These are phyloP conservation scores for Drosophila longiperda DNA, from an alignment of 2,888 invertebrate genomes.

Conservation along the genomic window DNA sequence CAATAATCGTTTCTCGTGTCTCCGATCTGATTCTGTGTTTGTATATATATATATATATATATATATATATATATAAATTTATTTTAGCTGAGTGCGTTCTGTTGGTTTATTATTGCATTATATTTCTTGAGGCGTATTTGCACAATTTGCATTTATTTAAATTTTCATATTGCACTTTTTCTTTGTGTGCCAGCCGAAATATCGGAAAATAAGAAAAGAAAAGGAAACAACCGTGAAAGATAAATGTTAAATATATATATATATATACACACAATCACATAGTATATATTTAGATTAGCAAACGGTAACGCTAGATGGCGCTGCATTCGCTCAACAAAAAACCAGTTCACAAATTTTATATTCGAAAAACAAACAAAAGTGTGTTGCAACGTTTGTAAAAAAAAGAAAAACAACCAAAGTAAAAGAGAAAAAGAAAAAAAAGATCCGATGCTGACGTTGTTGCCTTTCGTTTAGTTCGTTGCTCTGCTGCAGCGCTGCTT, in stretches of 20 bases:
- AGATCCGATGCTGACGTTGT: slow-evolving; percentile 55
- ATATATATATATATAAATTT: slow-evolving; percentile 6
- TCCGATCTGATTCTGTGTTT: slow-evolving; percentile 8
- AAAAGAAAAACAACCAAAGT: slow-evolving; percentile 5
- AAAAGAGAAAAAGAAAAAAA: slow-evolving; percentile 51
- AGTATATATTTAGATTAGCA: not conserved
- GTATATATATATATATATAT: slow-evolving; percentile 11
- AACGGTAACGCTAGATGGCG: slow-evolving; percentile 56
- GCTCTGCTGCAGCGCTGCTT: slow-evolving; percentile 22
- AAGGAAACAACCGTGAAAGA: slow-evolving; percentile 41
- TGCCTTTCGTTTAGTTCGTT: slow-evolving; percentile 42
- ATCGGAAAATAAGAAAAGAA: slow-evolving; percentile 26
- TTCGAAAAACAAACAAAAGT: slow-evolving; percentile 47
- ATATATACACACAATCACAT: slow-evolving; percentile 6
- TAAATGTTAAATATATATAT: slow-evolving; percentile 18
- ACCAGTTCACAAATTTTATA: slow-evolving; percentile 57
- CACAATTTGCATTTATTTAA: slow-evolving; percentile 44
- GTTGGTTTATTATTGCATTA: slow-evolving; percentile 28
- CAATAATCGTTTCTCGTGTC: slow-evolving; percentile 43
- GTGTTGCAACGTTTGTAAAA: slow-evolving; percentile 53
- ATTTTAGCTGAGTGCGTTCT: slow-evolving; percentile 46
- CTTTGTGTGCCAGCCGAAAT: slow-evolving; percentile 41
- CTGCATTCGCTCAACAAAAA: slow-evolving; percentile 33
- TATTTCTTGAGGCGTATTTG: slow-evolving; percentile 26
- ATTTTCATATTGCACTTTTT: slow-evolving; percentile 18